A percentile compares a stretch with the other conserved stretches of the same genome.
Conservation (phyloP, 2,797 vertebrate genomes). For the Discoglossus pictus region DNA sequence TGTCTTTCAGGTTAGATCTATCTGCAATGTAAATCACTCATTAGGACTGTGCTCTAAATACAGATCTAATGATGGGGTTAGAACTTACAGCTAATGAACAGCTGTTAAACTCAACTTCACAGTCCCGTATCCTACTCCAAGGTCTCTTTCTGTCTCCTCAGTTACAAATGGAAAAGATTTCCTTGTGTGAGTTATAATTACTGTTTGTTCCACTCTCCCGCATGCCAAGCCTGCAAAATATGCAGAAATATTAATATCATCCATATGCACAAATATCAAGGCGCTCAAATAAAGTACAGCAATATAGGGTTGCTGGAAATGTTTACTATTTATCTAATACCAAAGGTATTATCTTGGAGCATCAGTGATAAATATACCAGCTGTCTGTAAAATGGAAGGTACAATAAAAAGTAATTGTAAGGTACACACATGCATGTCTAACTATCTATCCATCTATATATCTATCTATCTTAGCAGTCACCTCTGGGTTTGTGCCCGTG, state of each 20-base stretch:
- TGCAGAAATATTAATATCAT: conserved; percentile 17
- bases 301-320: too few relatives aligned
- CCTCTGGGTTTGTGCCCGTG: too few relatives aligned
- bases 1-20: conserved; percentile 7
- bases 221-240: conserved; percentile 8
- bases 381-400: too few relatives aligned
- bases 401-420: too few relatives aligned
- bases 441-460: too few relatives aligned
- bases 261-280: not conserved
- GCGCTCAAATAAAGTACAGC: not conserved
- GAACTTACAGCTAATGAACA: conserved; percentile 40
- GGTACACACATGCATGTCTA: too few relatives aligned
- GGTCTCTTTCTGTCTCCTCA: conserved; percentile 16
- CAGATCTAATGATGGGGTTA: conserved; percentile 32
- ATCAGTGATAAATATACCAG: too few relatives aligned
- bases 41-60: conserved; percentile 37
- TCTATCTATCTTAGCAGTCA: too few relatives aligned
- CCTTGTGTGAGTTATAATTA: conserved; percentile 30
- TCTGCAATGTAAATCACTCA: conserved; percentile 39
- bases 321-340: too few relatives aligned
- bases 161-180: conserved; percentile 34
- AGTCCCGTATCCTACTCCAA: conserved; percentile 27
- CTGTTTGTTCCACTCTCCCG: conserved; percentile 13
- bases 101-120: conserved; percentile 42
- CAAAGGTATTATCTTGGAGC: too few relatives aligned